phyloP scores from a whole-genome alignment of 2,797 vertebrate genomes.

The Hozukius guyotensis region DNA sequence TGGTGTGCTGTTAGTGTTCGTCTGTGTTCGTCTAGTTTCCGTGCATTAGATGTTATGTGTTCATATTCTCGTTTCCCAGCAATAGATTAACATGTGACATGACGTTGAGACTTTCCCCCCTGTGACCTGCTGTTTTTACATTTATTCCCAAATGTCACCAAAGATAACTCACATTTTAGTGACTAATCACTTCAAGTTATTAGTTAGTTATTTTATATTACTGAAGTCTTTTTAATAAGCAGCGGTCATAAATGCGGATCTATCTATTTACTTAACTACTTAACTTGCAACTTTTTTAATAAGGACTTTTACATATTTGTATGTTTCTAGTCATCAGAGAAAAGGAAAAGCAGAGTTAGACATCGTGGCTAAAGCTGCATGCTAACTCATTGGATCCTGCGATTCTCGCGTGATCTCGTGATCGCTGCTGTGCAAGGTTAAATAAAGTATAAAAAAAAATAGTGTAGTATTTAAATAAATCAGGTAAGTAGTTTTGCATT shows the following conservation, averaged over 20 bases:
- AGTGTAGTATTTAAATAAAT: too few relatives aligned
- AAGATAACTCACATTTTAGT: background rate
- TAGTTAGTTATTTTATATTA: background rate
- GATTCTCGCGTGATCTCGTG: too few relatives aligned
- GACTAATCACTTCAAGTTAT: background rate
- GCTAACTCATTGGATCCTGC: too few relatives aligned
- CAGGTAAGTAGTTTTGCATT: too few relatives aligned
- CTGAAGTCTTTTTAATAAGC: background rate
- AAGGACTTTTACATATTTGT: background rate
- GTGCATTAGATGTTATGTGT: constrained; percentile 31
- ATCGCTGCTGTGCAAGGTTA: too few relatives aligned
- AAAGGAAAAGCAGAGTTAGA: background rate
- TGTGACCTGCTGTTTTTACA: constrained; percentile 37
- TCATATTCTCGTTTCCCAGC: background rate
- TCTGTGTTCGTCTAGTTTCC: constrained; percentile 12
- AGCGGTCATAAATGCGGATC: background rate
- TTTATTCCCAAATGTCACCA: constrained; percentile 19
- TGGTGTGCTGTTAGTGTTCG: constrained; percentile 2
- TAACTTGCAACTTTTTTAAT: background rate
- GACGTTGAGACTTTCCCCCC: background rate
- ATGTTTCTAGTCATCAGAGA: background rate
- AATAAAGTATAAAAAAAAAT: too few relatives aligned
- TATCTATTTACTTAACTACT: too few relatives aligned
- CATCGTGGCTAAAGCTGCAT: too few relatives aligned
- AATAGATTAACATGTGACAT: constrained; percentile 26